Evolutionary conservation across 2,797 vertebrate genomes (phyloP).

Genomic region (Artibeus lituratus): DNA sequence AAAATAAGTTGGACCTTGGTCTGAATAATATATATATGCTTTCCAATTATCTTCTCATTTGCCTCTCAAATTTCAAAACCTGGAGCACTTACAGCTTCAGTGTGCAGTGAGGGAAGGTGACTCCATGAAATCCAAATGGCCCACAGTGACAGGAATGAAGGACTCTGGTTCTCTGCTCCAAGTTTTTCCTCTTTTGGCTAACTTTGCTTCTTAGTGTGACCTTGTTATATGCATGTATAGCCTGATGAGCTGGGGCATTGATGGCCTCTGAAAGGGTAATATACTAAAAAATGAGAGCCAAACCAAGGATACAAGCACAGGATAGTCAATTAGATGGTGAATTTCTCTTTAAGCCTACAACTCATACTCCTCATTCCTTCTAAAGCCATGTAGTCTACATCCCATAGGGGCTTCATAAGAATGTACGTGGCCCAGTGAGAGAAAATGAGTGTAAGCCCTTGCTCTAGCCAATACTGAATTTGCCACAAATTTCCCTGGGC

Average conservation of each 20-base stretch:
- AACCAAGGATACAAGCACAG: background rate
- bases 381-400: background rate
- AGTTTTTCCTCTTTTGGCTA: background rate
- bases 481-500: background rate
- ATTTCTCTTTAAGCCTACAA: background rate
- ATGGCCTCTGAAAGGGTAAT: background rate
- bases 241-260: background rate
- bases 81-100: background rate
- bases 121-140: background rate
- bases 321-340: background rate
- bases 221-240: background rate
- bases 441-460: background rate
- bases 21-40: background rate
- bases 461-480: background rate
- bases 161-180: background rate
- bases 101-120: background rate
- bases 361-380: background rate
- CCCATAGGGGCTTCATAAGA: background rate
- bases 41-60: background rate
- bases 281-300: background rate
- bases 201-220: background rate
- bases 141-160: background rate
- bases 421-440: background rate
- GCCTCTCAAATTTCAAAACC: background rate
- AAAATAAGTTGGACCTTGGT: background rate